Evolutionary conservation across 2,797 vertebrate genomes (phyloP).

Genomic region (Trachurus trachurus): DNA sequence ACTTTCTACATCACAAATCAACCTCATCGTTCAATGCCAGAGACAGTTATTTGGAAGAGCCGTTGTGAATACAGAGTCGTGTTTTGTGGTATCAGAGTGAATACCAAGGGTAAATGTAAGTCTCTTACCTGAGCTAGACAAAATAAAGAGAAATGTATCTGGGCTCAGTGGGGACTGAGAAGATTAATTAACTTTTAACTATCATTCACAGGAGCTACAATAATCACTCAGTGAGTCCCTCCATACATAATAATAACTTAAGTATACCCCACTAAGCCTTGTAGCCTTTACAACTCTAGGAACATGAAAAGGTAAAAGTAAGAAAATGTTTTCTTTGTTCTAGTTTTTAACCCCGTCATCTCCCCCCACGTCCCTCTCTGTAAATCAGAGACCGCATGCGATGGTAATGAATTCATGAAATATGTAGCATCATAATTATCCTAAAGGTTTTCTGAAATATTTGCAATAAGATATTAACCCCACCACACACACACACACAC

Average conservation of each 20-base stretch:
- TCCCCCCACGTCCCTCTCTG: conserved; percentile 15
- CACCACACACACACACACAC: conserved; percentile 8
- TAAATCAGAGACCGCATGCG: conserved; percentile 48
- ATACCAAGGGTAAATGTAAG: conserved; percentile 44
- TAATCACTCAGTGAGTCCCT: conserved; percentile 52
- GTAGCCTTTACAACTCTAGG: conserved; percentile 12
- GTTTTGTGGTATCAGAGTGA: conserved; percentile 43
- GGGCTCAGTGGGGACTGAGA: conserved; percentile 50
- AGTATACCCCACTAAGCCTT: conserved; percentile 44
- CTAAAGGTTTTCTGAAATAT: conserved; percentile 33
- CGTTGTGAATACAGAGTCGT: conserved; percentile 30
- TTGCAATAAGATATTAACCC: conserved; percentile 19
- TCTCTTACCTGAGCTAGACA: conserved; percentile 57
- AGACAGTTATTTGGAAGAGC: conserved; percentile 40
- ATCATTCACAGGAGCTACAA: conserved; percentile 50
- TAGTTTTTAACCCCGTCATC: conserved; percentile 23
- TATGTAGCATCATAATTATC: conserved; percentile 39
- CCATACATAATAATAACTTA: conserved; percentile 52
- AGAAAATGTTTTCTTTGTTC: conserved; percentile 17
- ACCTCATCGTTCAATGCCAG: conserved; percentile 45
- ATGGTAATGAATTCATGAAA: conserved; percentile 53
- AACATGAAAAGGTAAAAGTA: conserved; percentile 18
- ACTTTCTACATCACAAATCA: too few relatives aligned
- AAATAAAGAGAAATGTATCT: conserved; percentile 56
- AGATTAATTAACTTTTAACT: conserved; percentile 74